Evolutionary conservation across 1,140 invertebrate species (phyloP).

Genomic region (Nilaparvata lugens): DNA sequence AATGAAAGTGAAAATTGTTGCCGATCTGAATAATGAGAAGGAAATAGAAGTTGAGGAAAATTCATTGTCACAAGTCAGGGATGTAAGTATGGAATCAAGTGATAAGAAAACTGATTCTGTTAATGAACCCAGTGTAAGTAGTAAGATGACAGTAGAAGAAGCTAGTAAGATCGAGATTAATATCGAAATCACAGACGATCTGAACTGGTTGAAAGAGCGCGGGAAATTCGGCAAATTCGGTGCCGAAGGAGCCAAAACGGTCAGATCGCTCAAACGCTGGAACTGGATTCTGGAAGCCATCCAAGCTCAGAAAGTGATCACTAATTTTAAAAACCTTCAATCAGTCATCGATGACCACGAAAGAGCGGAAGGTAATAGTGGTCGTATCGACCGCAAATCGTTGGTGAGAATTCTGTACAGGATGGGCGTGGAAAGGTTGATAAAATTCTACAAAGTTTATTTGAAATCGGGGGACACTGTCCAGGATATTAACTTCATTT

Average conservation of each 20-base stretch:
- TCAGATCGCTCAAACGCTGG: conserved; percentile 41
- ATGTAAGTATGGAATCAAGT: too few species aligned
- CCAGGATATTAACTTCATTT: conserved; percentile 45
- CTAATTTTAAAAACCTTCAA: conserved; percentile 43
- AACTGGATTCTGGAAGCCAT: conserved; percentile 50
- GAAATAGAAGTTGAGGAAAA: too few species aligned
- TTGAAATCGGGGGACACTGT: conserved; percentile 39
- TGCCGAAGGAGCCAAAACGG: not conserved
- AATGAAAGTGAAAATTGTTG: too few species aligned
- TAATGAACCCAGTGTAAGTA: too few species aligned
- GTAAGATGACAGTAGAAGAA: too few species aligned
- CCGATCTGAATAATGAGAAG: too few species aligned
- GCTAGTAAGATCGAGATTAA: too few species aligned
- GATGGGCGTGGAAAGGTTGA: conserved; percentile 44
- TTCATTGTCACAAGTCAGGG: too few species aligned
- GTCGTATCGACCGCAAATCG: conserved; percentile 53
- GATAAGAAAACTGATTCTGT: too few species aligned
- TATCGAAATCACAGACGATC: too few species aligned
- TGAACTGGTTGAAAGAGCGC: too few species aligned
- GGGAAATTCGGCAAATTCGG: too few species aligned
- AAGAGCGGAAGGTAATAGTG: conserved; percentile 44
- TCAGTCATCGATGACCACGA: conserved; percentile 46
- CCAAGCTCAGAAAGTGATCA: conserved; percentile 45
- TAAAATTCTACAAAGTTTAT: conserved; percentile 48
- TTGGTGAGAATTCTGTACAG: conserved; percentile 45